phyloP scores from a whole-genome alignment of 2,113 vertebrate genomes.

The Pipa parva region DNA sequence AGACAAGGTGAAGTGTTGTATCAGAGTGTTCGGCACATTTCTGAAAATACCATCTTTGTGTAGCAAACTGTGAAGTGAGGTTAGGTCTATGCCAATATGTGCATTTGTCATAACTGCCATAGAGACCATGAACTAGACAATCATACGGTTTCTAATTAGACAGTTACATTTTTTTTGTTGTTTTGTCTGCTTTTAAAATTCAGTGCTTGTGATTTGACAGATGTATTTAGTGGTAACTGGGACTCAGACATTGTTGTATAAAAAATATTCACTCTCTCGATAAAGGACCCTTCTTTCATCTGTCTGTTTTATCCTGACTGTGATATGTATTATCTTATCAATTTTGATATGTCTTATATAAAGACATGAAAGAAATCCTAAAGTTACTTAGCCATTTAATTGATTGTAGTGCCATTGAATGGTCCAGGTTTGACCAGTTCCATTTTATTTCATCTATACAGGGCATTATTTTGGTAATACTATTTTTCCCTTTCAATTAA shows the following conservation, averaged over 20 bases:
- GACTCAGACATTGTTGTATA: conserved; percentile 50
- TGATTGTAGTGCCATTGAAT: too few relatives aligned
- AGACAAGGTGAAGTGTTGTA: conserved; percentile 70
- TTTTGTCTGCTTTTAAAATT: conserved; percentile 60
- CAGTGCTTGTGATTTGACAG: conserved; percentile 54
- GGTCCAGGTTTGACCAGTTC: too few relatives aligned
- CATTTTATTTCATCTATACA: too few relatives aligned
- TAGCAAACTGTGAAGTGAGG: conserved; percentile 73
- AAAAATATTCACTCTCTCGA: conserved; percentile 17
- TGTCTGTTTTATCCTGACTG: too few relatives aligned
- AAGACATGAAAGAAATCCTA: too few relatives aligned
- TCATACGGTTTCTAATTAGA: conserved; percentile 74
- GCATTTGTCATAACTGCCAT: conserved; percentile 78
- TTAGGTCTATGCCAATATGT: conserved; percentile 67
- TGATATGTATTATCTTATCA: too few relatives aligned
- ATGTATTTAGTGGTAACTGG: conserved; percentile 59
- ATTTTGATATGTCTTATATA: too few relatives aligned
- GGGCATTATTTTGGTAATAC: too few relatives aligned
- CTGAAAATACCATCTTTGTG: conserved; percentile 74
- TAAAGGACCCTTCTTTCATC: not conserved
- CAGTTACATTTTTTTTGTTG: conserved; percentile 65
- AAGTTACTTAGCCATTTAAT: too few relatives aligned
- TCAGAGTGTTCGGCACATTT: conserved; percentile 63
- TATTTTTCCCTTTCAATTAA: too few relatives aligned
- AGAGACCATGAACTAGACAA: conserved; percentile 68